Evolutionary conservation across 2,888 invertebrate species (phyloP).

Genomic region (Mesoligia furuncula): DNA sequence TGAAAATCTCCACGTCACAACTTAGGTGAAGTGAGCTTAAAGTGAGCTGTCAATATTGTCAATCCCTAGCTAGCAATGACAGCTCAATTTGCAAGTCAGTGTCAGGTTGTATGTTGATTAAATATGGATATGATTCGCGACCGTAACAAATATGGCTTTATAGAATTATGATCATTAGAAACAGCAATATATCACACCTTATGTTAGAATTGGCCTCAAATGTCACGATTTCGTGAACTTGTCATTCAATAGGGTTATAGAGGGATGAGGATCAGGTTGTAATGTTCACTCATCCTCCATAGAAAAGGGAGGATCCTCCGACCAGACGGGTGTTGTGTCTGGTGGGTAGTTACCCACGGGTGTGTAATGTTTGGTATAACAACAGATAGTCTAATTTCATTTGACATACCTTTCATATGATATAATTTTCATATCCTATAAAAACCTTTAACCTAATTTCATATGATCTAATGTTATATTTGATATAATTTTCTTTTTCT

Average conservation of each 20-base stretch:
- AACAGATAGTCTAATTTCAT: no score
- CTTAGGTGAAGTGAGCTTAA: neutral
- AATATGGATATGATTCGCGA: neutral
- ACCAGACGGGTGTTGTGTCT: neutral
- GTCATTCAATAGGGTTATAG: neutral
- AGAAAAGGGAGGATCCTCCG: neutral
- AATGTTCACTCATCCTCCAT: neutral
- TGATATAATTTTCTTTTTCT: no score
- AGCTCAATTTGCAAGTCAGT: no score
- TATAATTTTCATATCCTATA: no score
- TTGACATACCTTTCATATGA: no score
- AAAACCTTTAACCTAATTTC: no score
- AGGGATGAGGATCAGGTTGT: neutral
- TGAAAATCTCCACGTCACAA: neutral
- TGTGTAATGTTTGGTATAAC: no score
- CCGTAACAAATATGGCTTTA: neutral
- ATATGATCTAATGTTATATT: no score
- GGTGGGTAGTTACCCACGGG: no score
- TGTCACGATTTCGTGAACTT: neutral
- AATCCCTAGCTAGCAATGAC: neutral
- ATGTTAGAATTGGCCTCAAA: neutral
- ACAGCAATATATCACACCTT: neutral
- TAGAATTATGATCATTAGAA: neutral
- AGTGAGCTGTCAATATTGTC: neutral
- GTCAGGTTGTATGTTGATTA: neutral